Conservation (phyloP, 2,113 vertebrate species). For the Dermatemys mawii region DNA sequence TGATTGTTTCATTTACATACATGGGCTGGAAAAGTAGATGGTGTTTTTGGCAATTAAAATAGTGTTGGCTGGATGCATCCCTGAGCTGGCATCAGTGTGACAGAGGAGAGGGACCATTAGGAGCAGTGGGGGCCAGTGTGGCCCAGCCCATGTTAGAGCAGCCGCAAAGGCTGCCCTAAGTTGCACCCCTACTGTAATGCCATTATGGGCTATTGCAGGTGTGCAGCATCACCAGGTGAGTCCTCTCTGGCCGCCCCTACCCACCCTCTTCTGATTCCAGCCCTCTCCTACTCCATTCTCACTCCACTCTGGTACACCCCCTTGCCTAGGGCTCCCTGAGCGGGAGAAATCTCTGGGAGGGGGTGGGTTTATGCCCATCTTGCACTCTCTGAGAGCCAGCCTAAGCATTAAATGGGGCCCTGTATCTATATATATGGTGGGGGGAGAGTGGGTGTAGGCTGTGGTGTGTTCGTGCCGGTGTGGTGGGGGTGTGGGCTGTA, state of each 20-base stretch:
- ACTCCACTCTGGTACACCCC: neutral
- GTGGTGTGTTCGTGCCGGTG: neutral
- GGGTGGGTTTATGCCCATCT: neutral
- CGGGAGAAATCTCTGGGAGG: neutral
- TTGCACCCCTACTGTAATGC: neutral
- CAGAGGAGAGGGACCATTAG: neutral
- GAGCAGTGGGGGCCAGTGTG: too few species aligned
- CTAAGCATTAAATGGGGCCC: rapidly evolving
- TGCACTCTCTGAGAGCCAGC: neutral
- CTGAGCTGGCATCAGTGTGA: neutral
- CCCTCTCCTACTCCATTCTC: neutral
- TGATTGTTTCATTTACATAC: neutral
- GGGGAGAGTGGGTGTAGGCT: neutral
- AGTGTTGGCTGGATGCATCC: neutral
- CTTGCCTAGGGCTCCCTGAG: neutral
- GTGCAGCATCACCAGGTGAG: neutral
- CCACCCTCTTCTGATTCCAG: neutral
- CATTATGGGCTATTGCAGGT: neutral
- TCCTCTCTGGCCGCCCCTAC: neutral
- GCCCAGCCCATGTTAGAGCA: neutral
- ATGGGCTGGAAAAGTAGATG: neutral
- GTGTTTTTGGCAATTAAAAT: neutral
- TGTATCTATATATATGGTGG: neutral
- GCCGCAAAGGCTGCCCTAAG: neutral
- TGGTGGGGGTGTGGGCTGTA: neutral